Base-by-base conservation (phyloP, 1,140 invertebrate genomes). In the Paraescarpia echinospica region DNA sequence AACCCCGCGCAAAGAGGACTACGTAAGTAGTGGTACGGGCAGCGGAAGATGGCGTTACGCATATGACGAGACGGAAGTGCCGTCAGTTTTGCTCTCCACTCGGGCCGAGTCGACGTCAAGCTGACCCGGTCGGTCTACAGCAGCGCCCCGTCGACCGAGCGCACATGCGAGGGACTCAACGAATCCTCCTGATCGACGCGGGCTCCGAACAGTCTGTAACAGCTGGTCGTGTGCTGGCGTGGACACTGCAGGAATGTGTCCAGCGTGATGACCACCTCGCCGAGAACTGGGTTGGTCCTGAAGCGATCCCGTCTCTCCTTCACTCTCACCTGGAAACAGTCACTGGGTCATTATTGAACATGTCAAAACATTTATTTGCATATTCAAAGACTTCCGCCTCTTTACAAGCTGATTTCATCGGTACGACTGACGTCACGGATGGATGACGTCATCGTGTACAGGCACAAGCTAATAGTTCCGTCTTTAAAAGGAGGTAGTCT, bases 211-310 rank as follows among this genome's bases (percentile, higher is more conserved):
- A 99, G 96, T 93, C 98, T 98, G 96, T 99, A 99, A 98, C 98
- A 99, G 89, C 98, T 97, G 92, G 97, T 97, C 34, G 97, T 98
- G 91, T 98, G 97, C 22, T 77, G 59, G 2, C 59, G 59, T 95
- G 97, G 97, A 31, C 97, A 97, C 31, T 98, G 96, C 35, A 98
- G 97, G 89, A 99, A 96, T 93, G 97, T 97, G 95, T 98, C 98
- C 92, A 99, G 96, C 92, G 97, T 97, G 93, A 99, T 97, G 96
- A 98, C 98, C 0, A 97, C 98, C 34, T 98, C 98, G 27, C 98
- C 98, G 48, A 99, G 96, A 1, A 98, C 98, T 92, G 98, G 97
- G 95, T 98, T 98, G 96, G 98, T 98, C 95, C 98, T 96, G 93
- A 96, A 95, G 5, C 98, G 98, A 93, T 97, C 97, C 94, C 98